Percentiles rank a stretch among this genome's conserved stretches.
Evolutionary conservation across 2,797 vertebrate genomes (phyloP).

Genomic region (Pseudotriccus pelzelni): DNA sequence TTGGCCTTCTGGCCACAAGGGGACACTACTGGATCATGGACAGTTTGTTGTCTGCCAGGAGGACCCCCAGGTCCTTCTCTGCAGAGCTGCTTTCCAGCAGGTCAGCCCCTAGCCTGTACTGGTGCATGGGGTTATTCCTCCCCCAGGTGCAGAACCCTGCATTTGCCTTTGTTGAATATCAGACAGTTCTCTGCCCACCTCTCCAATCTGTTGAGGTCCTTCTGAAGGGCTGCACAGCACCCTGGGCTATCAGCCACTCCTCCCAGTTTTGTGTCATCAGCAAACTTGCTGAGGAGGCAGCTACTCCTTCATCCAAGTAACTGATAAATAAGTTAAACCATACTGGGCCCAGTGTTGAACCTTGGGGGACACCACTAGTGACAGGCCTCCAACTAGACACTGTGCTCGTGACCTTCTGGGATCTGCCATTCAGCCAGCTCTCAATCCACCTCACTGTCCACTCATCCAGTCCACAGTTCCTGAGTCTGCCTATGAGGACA

Average conservation of each 20-base stretch:
- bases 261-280: not conserved
- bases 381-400: not conserved
- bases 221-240: not conserved
- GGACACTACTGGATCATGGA: not conserved
- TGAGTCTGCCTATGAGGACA: not conserved
- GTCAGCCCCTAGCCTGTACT: too few relatives aligned
- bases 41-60: not conserved
- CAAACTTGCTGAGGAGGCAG: not conserved
- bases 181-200: not conserved
- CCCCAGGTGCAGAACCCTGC: too few relatives aligned
- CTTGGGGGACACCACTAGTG: not conserved
- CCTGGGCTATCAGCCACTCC: fast-evolving
- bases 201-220: not conserved
- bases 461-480: not conserved
- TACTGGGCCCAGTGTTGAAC: not conserved
- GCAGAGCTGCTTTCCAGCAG: not conserved
- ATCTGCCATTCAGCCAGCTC: not conserved
- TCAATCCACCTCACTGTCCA: not conserved
- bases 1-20: not conserved
- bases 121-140: not conserved
- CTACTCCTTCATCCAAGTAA: not conserved
- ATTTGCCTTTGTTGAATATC: not conserved
- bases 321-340: not conserved
- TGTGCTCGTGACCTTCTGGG: not conserved
- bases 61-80: not conserved